phyloP scores from a whole-genome alignment of 2,113 vertebrate genomes.

The Ptilonorhynchus violaceus region DNA sequence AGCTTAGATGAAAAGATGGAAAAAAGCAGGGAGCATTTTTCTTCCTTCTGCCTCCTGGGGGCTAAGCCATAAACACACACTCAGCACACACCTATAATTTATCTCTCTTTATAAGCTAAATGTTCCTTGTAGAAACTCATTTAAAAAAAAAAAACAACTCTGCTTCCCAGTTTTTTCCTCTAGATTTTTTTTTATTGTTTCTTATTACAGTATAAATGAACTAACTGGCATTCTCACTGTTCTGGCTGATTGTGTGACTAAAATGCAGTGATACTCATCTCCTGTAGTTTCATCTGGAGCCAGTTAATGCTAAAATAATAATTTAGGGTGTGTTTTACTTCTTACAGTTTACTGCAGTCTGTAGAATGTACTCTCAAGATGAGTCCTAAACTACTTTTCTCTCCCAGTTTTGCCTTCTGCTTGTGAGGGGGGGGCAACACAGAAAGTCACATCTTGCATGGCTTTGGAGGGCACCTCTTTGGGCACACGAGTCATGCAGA shows the following conservation, averaged over 20 bases:
- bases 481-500: not conserved
- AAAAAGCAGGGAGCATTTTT: not conserved
- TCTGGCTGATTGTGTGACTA: not conserved
- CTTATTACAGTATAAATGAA: not conserved
- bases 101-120: conserved; percentile 14
- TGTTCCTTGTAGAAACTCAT: not conserved
- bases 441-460: not conserved
- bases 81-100: not conserved
- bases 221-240: not conserved
- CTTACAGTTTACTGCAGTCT: not conserved
- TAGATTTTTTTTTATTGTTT: not conserved
- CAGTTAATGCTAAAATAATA: not conserved
- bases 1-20: not conserved
- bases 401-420: not conserved
- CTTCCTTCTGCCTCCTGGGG: not conserved
- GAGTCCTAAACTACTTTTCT: not conserved
- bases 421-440: not conserved
- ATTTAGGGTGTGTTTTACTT: not conserved
- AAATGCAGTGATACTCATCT: not conserved
- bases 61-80: not conserved
- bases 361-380: not conserved
- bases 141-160: not conserved
- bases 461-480: not conserved
- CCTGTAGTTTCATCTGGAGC: not conserved
- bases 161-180: not conserved